Conservation (phyloP, 64 coral and sea anemone species). For the Dendrophyllia cribrosa region DNA sequence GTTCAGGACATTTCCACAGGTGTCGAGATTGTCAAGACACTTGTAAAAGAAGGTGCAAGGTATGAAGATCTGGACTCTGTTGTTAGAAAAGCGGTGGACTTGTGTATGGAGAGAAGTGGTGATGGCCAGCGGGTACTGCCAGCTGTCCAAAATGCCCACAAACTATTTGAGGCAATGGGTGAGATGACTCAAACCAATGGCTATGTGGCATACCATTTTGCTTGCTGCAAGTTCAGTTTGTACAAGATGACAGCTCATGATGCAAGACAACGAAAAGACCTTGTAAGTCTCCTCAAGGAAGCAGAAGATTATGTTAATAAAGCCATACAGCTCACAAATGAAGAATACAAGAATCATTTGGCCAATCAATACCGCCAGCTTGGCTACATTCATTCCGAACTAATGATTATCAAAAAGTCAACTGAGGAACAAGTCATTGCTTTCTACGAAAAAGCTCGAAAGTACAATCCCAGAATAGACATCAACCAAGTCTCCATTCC, state of each 20-base stretch:
- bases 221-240: constrained; percentile 55
- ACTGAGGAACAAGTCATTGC: constrained; percentile 17
- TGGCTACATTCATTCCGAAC: constrained; percentile 60
- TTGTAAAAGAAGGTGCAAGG: constrained; percentile 39
- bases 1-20: constrained; percentile 42
- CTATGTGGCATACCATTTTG: constrained; percentile 57
- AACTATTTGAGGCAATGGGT: constrained; percentile 69
- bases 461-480: constrained; percentile 60
- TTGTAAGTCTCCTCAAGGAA: constrained; percentile 31
- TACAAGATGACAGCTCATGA: not conserved
- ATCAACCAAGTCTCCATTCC: constrained; percentile 49
- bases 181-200: constrained; percentile 37
- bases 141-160: constrained; percentile 54
- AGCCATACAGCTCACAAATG: constrained; percentile 57
- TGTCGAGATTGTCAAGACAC: constrained; percentile 28
- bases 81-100: not conserved
- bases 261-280: not conserved
- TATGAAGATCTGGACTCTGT: not conserved
- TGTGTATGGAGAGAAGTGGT: not conserved
- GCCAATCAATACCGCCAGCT: constrained; percentile 79
- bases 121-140: not conserved
- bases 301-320: constrained; percentile 72
- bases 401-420: constrained; percentile 44
- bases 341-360: constrained; percentile 55
- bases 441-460: constrained; percentile 56